Evolutionary conservation across 2,888 invertebrate species (phyloP), one percentile per base, ranked within the genome.

Genomic region (Pycnomerus fuliginosus): DNA sequence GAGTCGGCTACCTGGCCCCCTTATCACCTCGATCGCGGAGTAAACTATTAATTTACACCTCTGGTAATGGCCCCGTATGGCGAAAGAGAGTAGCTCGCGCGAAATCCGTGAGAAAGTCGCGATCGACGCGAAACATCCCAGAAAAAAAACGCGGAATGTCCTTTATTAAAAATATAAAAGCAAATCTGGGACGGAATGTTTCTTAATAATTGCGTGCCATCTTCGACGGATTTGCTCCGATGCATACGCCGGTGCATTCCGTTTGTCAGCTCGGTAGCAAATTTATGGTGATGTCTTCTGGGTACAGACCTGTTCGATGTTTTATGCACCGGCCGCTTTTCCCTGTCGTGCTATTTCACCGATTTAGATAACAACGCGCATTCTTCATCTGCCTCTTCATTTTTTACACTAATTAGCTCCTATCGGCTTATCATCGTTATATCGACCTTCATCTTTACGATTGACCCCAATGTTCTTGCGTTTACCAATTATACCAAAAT

Each of bases 1-100:
- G 14, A 55, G 60, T 60, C 60, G 53, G 58, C 53, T 59, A 58
- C 53, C 56, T 57, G 59, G 40, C 29, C 47, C 46, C 45, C 47
- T 59, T 64, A 65, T 65, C 64, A 65, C 64, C 65, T 63, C 50
- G 44, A 50, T 54, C 46, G 42, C 25, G 52, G 43, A 50, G 52
- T 48, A 53, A 52, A 50, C 63, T 63, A 61, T 65, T 62, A 63
- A 63, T 67, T 67, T 65, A 65, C 65, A 65, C 67, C 63, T 62
- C 52, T 51, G 25, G 4, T 4, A 25, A 10, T 25, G 8, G 25
- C 25, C 11, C 4, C 25, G 4, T 4, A 20, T 20, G 20, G 5
- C 8, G 20, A 20, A 8, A n/a, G n/a, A n/a, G n/a, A n/a, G n/a
- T n/a, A n/a, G n/a, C n/a, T n/a, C n/a, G n/a, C n/a, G n/a, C n/a